These are phyloP conservation scores for Anaspis maculata DNA, from an alignment of 2,888 invertebrate species.

Conservation along the genomic window DNA sequence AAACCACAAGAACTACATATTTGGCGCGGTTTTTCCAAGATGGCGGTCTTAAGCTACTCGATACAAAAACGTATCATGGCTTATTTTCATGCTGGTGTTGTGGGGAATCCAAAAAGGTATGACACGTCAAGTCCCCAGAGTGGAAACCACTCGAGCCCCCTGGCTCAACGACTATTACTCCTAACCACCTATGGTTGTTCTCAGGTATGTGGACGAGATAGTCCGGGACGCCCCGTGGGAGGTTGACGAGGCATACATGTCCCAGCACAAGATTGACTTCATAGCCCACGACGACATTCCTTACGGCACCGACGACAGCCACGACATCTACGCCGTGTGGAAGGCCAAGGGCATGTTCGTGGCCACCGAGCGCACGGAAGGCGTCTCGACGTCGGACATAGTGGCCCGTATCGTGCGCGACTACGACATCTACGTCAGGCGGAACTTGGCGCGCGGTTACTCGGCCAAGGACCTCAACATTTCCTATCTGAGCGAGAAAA, in stretches of 20 bases:
- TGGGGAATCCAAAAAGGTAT: too few relatives aligned
- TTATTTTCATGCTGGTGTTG: too few relatives aligned
- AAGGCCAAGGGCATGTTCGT: slow-evolving; percentile 97
- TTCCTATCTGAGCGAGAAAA: slow-evolving; percentile 95
- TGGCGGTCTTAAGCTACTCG: too few relatives aligned
- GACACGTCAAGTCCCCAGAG: too few relatives aligned
- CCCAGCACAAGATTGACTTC: slow-evolving; percentile 95
- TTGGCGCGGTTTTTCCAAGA: too few relatives aligned
- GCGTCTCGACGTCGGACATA: slow-evolving; percentile 95
- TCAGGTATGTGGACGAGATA: slow-evolving; percentile 95
- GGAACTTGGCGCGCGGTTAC: slow-evolving; percentile 95
- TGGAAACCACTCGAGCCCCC: too few relatives aligned
- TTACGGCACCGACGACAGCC: slow-evolving; percentile 77
- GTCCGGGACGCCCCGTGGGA: slow-evolving; percentile 94
- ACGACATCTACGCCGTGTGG: slow-evolving; percentile 82
- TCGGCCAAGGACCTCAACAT: slow-evolving; percentile 98
- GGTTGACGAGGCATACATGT: slow-evolving; percentile 80
- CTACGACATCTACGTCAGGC: slow-evolving; percentile 95
- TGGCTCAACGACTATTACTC: too few relatives aligned
- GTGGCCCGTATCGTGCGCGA: slow-evolving; percentile 97
- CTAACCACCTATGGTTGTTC: too few relatives aligned
- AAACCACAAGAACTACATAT: too few relatives aligned
- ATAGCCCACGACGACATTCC: slow-evolving; percentile 98
- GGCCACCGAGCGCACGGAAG: slow-evolving; percentile 89
- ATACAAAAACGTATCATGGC: too few relatives aligned